Percentiles rank a stretch among this genome's conserved stretches.
Evolutionary conservation across 2,113 vertebrate species (phyloP).

Genomic region (Ivindomyrus marchei): DNA sequence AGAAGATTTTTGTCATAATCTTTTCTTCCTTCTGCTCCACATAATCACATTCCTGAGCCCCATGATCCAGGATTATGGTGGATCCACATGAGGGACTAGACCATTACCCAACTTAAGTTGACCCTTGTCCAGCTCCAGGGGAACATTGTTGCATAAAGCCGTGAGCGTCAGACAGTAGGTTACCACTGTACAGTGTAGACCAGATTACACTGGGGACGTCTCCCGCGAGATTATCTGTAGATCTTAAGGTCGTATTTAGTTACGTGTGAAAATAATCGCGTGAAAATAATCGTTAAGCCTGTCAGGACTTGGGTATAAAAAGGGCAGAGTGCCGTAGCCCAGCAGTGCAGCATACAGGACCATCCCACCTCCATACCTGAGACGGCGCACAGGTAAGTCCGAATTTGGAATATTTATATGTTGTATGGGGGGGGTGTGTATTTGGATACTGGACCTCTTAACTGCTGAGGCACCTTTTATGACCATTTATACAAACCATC

Average conservation of each 20-base stretch:
- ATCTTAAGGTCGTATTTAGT: conserved; percentile 1
- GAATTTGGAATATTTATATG: neutral
- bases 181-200: neutral
- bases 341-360: neutral
- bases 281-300: conserved; percentile 12
- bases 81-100: neutral
- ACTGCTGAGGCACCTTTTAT: neutral
- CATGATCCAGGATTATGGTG: neutral
- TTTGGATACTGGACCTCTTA: neutral
- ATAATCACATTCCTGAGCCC: neutral
- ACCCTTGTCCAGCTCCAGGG: neutral
- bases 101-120: neutral
- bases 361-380: neutral
- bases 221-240: neutral
- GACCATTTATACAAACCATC: neutral
- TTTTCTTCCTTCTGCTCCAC: neutral
- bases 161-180: neutral
- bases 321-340: neutral
- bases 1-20: neutral
- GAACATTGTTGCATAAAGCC: neutral
- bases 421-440: neutral
- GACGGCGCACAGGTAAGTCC: neutral
- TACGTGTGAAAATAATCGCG: conserved; percentile 12
- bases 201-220: neutral
- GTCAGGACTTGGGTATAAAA: neutral